These are phyloP conservation scores for Vidua chalybeata DNA, from an alignment of 2,113 vertebrate species.

Conservation along the genomic window DNA sequence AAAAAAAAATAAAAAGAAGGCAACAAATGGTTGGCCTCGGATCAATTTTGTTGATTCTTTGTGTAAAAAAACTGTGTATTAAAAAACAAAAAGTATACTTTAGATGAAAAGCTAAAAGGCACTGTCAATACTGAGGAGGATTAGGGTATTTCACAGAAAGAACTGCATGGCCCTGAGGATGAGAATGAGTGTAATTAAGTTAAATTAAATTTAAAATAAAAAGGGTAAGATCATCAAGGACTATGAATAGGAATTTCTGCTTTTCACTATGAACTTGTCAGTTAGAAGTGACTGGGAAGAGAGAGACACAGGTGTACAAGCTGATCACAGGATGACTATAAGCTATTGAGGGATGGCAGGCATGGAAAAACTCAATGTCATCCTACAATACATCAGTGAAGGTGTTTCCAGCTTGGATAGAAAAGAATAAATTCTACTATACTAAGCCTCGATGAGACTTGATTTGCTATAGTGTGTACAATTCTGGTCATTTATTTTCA, in stretches of 20 bases:
- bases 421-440: background rate
- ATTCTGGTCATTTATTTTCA: background rate
- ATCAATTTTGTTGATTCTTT: background rate
- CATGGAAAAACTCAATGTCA: background rate
- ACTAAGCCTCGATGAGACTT: background rate
- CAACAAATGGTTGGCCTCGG: background rate
- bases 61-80: background rate
- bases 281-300: background rate
- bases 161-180: background rate
- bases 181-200: background rate
- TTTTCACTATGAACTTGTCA: background rate
- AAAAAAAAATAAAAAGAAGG: background rate
- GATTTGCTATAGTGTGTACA: background rate
- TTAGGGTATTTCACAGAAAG: conserved; percentile 6
- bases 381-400: background rate
- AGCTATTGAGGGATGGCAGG: background rate
- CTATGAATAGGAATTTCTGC: background rate
- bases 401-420: background rate
- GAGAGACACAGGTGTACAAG: background rate
- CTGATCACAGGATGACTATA: background rate
- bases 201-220: conserved; percentile 29
- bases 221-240: background rate
- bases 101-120: conserved; percentile 6
- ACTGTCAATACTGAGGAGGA: conserved; percentile 2
- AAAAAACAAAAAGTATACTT: background rate